phyloP scores from a whole-genome alignment of 2,888 invertebrate species.

The Bruchidius siliquastri region DNA sequence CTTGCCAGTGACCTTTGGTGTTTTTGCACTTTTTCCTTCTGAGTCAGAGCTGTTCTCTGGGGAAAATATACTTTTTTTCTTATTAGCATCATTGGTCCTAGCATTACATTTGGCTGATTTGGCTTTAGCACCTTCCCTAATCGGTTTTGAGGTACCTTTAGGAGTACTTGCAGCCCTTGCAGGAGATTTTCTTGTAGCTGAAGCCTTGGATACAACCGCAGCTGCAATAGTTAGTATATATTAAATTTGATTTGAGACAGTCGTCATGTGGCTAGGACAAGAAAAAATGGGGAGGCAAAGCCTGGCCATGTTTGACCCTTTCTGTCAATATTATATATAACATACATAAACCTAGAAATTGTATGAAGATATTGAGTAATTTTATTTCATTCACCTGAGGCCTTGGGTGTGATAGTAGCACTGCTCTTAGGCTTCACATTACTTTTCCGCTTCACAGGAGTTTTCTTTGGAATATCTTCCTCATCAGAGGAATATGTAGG shows the following conservation, averaged over 20 bases:
- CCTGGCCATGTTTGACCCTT: no score
- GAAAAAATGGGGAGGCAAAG: no score
- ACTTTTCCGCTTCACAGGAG: constrained; percentile 48
- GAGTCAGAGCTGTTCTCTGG: constrained; percentile 73
- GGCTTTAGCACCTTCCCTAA: constrained; percentile 23
- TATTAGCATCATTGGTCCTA: constrained; percentile 40
- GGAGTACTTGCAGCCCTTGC: constrained; percentile 11
- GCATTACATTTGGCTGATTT: constrained; percentile 14
- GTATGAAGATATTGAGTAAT: neutral
- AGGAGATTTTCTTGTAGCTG: constrained; percentile 9
- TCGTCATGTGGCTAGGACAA: no score
- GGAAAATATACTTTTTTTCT: constrained; percentile 78
- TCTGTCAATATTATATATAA: no score
- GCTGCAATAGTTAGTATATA: constrained; percentile 17
- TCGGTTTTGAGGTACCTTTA: constrained; percentile 12
- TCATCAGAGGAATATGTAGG: constrained; percentile 12
- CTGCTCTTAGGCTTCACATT: constrained; percentile 61
- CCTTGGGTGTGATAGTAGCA: constrained; percentile 57
- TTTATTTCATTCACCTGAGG: constrained; percentile 23
- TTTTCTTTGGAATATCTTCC: constrained; percentile 36
- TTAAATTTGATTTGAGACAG: no score
- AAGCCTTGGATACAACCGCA: constrained; percentile 20
- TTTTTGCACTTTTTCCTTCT: constrained; percentile 38
- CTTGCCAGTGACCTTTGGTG: constrained; percentile 38
- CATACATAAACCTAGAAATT: no score